These are phyloP conservation scores for Galaxea fascicularis DNA, from an alignment of 92 coral and sea anemone species.

Conservation along the genomic window DNA sequence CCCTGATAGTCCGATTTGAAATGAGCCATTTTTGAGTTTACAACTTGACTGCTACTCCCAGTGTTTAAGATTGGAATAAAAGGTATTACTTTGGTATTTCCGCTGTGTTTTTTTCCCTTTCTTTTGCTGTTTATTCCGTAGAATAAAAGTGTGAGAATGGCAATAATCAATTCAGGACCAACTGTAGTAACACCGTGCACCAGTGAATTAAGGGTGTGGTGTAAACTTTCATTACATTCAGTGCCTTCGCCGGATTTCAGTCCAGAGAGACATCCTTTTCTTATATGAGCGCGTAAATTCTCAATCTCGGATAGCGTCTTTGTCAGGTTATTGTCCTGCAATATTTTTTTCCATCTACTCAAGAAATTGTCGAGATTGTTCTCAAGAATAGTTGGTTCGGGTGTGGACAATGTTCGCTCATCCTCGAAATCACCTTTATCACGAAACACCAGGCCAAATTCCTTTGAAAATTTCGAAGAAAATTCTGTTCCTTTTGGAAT, in stretches of 20 bases:
- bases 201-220: slow-evolving; percentile 23
- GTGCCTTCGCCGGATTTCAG: background rate
- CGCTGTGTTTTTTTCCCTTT: background rate
- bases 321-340: slow-evolving; percentile 4
- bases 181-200: slow-evolving; percentile 29
- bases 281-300: slow-evolving; percentile 9
- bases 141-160: slow-evolving; percentile 35
- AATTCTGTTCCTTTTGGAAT: slow-evolving; percentile 16
- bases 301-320: slow-evolving; percentile 26
- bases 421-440: slow-evolving; percentile 29
- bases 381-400: background rate
- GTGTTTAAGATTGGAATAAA: background rate
- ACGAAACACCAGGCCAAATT: slow-evolving; percentile 55
- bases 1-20: background rate
- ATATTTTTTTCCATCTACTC: background rate
- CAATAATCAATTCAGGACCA: slow-evolving; percentile 23
- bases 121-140: background rate
- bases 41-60: background rate
- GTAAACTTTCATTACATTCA: slow-evolving; percentile 34
- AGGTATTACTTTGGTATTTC: background rate
- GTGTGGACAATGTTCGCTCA: slow-evolving; percentile 17
- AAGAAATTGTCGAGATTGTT: background rate
- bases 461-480: slow-evolving; percentile 24
- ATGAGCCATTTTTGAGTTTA: background rate
- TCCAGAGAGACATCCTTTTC: background rate